Base-by-base conservation (phyloP, 2,797 vertebrate species). In the Intellagama lesueurii region DNA sequence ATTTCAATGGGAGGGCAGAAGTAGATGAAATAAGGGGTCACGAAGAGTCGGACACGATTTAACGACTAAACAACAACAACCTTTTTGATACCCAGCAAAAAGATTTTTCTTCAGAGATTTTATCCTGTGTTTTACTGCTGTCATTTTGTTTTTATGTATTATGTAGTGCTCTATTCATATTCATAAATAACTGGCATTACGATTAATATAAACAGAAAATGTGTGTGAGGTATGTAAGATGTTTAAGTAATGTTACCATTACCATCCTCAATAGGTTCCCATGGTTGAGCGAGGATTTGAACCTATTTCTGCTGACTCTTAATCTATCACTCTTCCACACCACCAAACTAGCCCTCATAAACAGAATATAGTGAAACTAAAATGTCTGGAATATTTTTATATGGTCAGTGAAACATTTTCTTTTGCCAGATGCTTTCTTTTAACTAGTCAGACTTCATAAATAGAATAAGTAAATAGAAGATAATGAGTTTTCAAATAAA, bases 361-460 rank as follows among this genome's bases (percentile, higher is more conserved):
- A 47, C 7, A 77, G 5, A 66, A 56, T 88, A 35, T 28, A 19
- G 22, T 35, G 47, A 56, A 81, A 49, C 73, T 91, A 85, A 84
- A 77, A 69, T 80, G 73, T 30, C 26, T 77, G 85, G 32, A 88
- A 73, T 56, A 80, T 73, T 47, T 35, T 77, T 40, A 83, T 47
- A 85, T n/a, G 52, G 68, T 90, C 89, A 69, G 78, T 78, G 76
- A 83, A 89, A 91, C 80, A 66, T 8, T 17, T 66, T 47, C 88
- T 52, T 85, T 66, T 7, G 47, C 85, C 60, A 73, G 87, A 91
- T 26, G 26, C 79, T 47, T 81, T 76, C 49, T 75, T 77, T 12
- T 75, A 44, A 73, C 16, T 81, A 44, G 88, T 85, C 68, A 78
- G 88, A 47, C 79, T 94, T 92, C 86, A 87, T 47, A 93, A 89